phyloP scores from a whole-genome alignment of 1,140 invertebrate species.

The Teleogryllus occipitalis region DNA sequence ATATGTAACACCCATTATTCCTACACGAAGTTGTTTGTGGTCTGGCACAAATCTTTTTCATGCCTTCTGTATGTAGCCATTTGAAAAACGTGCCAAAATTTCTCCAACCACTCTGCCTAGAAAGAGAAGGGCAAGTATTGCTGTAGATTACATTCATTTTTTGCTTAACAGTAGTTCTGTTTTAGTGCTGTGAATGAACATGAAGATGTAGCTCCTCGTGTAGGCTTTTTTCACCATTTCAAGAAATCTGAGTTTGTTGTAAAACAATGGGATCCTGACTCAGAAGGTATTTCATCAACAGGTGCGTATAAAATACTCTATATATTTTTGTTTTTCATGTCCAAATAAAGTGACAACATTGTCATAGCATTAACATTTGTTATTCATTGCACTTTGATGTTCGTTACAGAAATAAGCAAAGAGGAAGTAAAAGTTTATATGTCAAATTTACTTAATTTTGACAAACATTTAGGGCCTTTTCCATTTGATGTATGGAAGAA shows the following conservation, averaged over 20 bases:
- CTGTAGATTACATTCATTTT: too few relatives aligned
- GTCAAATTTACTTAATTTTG: constrained; percentile 66
- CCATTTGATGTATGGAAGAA: constrained; percentile 80
- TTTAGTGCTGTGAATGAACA: constrained; percentile 47
- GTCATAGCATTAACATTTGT: too few relatives aligned
- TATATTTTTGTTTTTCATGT: not conserved
- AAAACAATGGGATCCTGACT: constrained; percentile 70
- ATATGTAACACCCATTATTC: too few relatives aligned
- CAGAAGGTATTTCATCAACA: constrained; percentile 56
- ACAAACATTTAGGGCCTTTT: constrained; percentile 79
- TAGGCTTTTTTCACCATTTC: constrained; percentile 88
- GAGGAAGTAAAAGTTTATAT: constrained; percentile 52
- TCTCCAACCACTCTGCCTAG: too few relatives aligned
- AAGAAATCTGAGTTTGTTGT: constrained; percentile 72
- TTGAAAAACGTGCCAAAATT: too few relatives aligned
- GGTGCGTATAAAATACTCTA: constrained; percentile 27
- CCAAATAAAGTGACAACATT: not conserved
- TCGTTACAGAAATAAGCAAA: constrained; percentile 42
- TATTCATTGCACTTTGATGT: constrained; percentile 18
- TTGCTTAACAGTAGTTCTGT: constrained; percentile 14
- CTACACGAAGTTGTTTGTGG: too few relatives aligned
- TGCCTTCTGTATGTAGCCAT: too few relatives aligned
- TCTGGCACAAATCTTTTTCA: too few relatives aligned
- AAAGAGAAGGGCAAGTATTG: too few relatives aligned
- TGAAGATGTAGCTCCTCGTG: constrained; percentile 53